A percentile compares a stretch with the other conserved stretches of the same genome.
Conservation (phyloP, 2,888 invertebrate species). For the Mythimna ferrago region DNA sequence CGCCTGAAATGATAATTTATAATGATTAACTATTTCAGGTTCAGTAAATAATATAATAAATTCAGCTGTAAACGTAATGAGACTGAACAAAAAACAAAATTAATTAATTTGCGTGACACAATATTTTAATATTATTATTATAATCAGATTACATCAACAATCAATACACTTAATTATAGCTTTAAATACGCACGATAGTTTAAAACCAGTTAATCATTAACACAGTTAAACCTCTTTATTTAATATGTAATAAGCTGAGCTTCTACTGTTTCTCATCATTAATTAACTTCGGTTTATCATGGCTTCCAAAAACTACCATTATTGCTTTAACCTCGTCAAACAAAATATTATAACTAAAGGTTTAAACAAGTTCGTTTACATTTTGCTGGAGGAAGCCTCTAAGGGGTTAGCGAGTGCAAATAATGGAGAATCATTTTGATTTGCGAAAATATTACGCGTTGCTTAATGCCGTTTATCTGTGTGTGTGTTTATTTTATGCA, state of each 20-base stretch:
- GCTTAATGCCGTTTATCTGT: neutral
- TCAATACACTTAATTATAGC: slow-evolving; percentile 42
- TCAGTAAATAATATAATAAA: neutral
- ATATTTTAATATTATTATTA: neutral
- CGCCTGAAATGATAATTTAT: no score
- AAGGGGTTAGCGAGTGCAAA: slow-evolving; percentile 71
- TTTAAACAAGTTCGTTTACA: slow-evolving; percentile 79
- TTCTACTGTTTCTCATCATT: slow-evolving; percentile 63
- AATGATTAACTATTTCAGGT: no score
- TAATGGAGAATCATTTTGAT: slow-evolving; percentile 67
- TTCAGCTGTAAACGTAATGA: neutral
- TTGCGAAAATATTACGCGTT: slow-evolving; percentile 18
- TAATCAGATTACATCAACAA: slow-evolving; percentile 26
- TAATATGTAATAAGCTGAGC: slow-evolving; percentile 57
- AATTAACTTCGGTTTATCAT: slow-evolving; percentile 66
- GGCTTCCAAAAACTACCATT: slow-evolving; percentile 69
- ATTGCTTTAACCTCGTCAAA: slow-evolving; percentile 71
- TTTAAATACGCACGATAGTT: slow-evolving; percentile 45
- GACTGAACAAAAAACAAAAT: neutral
- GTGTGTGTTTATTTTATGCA: no score
- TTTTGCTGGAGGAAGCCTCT: slow-evolving; percentile 75
- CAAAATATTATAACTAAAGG: slow-evolving; percentile 73
- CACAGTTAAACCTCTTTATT: slow-evolving; percentile 56
- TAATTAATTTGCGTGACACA: neutral
- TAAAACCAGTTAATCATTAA: slow-evolving; percentile 12